Percentiles rank a stretch among this genome's conserved stretches.
Conservation (phyloP, 2,797 vertebrate species). For the Acrossocheilus wenchowensis region DNA sequence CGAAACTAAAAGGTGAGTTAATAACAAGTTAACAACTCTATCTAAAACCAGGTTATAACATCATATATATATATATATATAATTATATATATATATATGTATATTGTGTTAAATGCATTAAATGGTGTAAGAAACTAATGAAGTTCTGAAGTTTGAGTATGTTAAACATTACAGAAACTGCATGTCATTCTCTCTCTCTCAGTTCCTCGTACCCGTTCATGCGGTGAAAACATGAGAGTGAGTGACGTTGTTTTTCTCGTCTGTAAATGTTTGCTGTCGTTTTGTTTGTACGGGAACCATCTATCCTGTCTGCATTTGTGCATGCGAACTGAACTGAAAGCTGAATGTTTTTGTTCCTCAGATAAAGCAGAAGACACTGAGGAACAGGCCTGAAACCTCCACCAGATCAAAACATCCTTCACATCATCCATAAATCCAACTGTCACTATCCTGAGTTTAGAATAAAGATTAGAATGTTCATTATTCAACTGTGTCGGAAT, state of each 20-base stretch:
- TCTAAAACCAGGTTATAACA: background rate
- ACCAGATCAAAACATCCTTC: background rate
- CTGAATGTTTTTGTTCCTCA: background rate
- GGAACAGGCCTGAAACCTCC: background rate
- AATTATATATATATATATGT: too few species aligned
- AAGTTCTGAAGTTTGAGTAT: background rate
- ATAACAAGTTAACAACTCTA: background rate
- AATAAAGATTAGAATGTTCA: background rate
- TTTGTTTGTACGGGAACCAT: too few species aligned
- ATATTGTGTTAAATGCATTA: background rate
- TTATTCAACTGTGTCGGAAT: background rate
- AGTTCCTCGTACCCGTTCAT: constrained; percentile 62
- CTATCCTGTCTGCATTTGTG: background rate
- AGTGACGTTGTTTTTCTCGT: background rate
- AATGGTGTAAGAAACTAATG: too few species aligned
- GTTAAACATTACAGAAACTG: background rate
- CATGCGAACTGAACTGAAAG: background rate
- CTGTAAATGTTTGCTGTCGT: background rate
- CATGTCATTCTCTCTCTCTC: background rate
- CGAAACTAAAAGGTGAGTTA: constrained; percentile 64
- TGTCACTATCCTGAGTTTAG: background rate
- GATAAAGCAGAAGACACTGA: background rate
- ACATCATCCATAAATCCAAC: background rate
- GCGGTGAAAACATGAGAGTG: constrained; percentile 56
- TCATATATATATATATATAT: background rate